Evolutionary conservation across 2,797 vertebrate genomes (phyloP).

Genomic region (Heteromormyrus szaboi): DNA sequence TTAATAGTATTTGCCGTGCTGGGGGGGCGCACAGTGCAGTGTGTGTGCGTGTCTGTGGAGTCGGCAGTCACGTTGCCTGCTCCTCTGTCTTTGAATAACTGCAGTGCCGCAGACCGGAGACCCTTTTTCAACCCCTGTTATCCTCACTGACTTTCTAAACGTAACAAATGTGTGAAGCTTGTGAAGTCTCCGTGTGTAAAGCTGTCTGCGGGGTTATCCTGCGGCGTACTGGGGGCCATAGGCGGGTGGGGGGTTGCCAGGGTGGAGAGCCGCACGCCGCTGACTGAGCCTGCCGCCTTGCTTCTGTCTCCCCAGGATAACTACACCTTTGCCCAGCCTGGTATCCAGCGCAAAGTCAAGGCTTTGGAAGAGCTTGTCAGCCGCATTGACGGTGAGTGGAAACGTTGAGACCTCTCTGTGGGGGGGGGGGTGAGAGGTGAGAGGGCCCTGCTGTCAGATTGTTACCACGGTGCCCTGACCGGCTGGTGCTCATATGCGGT

Average conservation of each 20-base stretch:
- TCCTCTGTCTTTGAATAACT: neutral
- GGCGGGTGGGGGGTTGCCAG: neutral
- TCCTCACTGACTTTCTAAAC: neutral
- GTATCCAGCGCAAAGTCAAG: slow-evolving; percentile 92
- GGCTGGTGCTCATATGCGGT: neutral
- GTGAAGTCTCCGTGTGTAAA: neutral
- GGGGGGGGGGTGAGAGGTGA: no score
- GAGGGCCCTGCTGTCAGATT: neutral
- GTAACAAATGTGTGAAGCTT: neutral
- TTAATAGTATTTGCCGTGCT: neutral
- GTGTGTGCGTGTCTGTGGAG: neutral
- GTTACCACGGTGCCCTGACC: neutral
- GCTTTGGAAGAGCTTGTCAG: slow-evolving; percentile 88
- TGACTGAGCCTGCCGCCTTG: neutral
- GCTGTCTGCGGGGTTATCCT: neutral
- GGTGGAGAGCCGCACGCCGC: neutral
- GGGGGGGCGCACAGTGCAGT: neutral
- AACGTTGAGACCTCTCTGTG: neutral
- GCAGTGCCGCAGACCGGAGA: neutral
- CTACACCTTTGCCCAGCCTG: slow-evolving; percentile 94
- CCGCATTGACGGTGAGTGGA: slow-evolving; percentile 85
- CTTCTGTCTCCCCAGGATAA: slow-evolving; percentile 64
- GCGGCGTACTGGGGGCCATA: neutral
- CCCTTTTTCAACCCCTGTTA: neutral
- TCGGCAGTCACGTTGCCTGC: no score